Conservation (phyloP, 2,113 vertebrate genomes). For the Chlorocebus sabaeus region DNA sequence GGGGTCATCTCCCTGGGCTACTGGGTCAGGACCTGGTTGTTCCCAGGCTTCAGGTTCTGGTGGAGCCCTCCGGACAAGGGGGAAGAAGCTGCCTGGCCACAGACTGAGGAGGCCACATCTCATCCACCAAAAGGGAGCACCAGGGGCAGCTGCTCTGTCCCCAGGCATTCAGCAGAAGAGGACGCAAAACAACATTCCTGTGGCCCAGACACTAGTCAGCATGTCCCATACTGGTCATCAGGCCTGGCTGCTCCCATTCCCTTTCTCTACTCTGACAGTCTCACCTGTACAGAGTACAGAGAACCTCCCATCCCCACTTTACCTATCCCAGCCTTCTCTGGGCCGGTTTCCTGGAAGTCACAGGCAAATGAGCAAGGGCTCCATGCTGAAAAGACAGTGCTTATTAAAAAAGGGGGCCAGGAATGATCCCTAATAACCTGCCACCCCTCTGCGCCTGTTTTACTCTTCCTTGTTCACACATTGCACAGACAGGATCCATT, state of each 20-base stretch:
- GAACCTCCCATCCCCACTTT: rapidly evolving
- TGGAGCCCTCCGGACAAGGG: neutral
- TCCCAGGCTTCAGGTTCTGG: neutral
- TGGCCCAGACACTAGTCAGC: neutral
- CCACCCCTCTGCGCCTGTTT: neutral
- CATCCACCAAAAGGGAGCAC: neutral
- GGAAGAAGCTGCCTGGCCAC: neutral
- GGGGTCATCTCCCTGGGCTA: neutral
- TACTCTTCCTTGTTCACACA: neutral
- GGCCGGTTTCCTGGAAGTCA: neutral
- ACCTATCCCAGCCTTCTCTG: neutral
- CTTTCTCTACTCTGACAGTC: neutral
- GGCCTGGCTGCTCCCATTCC: neutral
- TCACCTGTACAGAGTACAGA: neutral
- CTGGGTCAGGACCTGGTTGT: neutral
- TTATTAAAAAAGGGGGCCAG: neutral
- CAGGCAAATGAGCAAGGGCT: neutral
- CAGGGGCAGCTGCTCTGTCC: neutral
- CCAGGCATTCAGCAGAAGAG: neutral
- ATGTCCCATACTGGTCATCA: neutral
- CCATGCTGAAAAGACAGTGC: neutral
- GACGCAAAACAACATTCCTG: neutral
- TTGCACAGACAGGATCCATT: neutral
- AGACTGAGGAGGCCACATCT: neutral
- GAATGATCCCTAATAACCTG: neutral